Conservation (phyloP, 92 coral and sea anemone genomes). For the Metridium senile region DNA sequence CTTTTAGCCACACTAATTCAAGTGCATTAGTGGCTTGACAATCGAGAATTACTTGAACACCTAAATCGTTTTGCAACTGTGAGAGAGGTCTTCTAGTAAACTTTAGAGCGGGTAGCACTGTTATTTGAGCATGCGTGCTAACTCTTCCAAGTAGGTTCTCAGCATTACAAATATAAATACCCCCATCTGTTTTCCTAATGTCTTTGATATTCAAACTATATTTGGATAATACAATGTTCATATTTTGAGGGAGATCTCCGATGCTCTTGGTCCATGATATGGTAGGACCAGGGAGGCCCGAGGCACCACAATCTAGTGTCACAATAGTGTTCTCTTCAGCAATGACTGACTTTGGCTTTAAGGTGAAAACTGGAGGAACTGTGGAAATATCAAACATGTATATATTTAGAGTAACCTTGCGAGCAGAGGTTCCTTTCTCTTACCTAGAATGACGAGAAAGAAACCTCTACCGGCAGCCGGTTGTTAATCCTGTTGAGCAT, state of each 20-base stretch:
- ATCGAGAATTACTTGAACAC: not conserved
- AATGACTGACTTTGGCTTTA: slow-evolving; percentile 27
- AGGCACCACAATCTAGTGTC: slow-evolving; percentile 27
- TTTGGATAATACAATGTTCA: not conserved
- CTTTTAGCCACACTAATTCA: slow-evolving; percentile 28
- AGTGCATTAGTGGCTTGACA: slow-evolving; percentile 37
- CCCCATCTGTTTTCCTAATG: slow-evolving; percentile 22
- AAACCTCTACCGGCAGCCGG: no score
- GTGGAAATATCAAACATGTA: not conserved
- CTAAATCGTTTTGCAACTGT: not conserved
- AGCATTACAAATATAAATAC: slow-evolving; percentile 26
- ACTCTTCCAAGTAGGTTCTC: slow-evolving; percentile 31
- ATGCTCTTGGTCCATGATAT: slow-evolving; percentile 35
- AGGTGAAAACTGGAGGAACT: slow-evolving; percentile 31
- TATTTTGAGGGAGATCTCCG: slow-evolving; percentile 12
- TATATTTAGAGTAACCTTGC: no score
- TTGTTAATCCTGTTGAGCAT: no score
- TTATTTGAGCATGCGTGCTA: slow-evolving; percentile 24
- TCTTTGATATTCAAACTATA: slow-evolving; percentile 10
- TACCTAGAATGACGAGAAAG: no score
- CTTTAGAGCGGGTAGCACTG: slow-evolving; percentile 14
- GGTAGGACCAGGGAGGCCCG: slow-evolving; percentile 41
- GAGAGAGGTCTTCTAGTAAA: slow-evolving; percentile 32
- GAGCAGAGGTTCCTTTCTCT: no score
- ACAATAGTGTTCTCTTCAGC: slow-evolving; percentile 38